A percentile compares a stretch with the other conserved stretches of the same genome.
Conservation (phyloP, 2,888 invertebrate genomes). For the Lomographa bimaculata region DNA sequence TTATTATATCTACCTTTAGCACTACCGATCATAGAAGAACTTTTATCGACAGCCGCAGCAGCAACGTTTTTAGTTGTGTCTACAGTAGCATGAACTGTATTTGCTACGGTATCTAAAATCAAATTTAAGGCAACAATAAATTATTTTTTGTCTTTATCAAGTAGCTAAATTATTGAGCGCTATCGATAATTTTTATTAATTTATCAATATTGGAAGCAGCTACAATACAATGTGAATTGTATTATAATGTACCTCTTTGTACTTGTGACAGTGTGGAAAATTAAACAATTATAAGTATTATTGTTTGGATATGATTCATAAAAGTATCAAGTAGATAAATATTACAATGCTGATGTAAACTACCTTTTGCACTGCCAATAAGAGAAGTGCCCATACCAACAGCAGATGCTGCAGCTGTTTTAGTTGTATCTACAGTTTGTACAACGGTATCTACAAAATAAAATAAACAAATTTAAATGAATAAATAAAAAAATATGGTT, state of each 20-base stretch:
- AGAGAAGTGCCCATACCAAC: slow-evolving; percentile 42
- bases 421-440: slow-evolving; percentile 46
- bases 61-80: slow-evolving; percentile 42
- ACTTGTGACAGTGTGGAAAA: too few species aligned
- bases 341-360: background rate
- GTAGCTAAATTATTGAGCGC: too few species aligned
- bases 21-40: slow-evolving; percentile 31
- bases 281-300: background rate
- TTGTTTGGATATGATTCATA: too few species aligned
- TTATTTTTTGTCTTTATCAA: too few species aligned
- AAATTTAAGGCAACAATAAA: slow-evolving; percentile 8
- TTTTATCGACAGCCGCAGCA: slow-evolving; percentile 39
- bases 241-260: too few species aligned
- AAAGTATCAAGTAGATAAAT: too few species aligned
- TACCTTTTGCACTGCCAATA: slow-evolving; percentile 54
- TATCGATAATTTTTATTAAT: too few species aligned
- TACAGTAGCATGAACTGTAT: slow-evolving; percentile 32
- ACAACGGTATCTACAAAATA: slow-evolving; percentile 7
- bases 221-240: too few species aligned
- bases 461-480: background rate
- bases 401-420: slow-evolving; percentile 40
- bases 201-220: too few species aligned
- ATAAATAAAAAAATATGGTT: background rate
- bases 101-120: slow-evolving; percentile 29
- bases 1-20: slow-evolving; percentile 27